Conservation (phyloP, 2,797 vertebrate species). For the Tympanoctomys barrerae region DNA sequence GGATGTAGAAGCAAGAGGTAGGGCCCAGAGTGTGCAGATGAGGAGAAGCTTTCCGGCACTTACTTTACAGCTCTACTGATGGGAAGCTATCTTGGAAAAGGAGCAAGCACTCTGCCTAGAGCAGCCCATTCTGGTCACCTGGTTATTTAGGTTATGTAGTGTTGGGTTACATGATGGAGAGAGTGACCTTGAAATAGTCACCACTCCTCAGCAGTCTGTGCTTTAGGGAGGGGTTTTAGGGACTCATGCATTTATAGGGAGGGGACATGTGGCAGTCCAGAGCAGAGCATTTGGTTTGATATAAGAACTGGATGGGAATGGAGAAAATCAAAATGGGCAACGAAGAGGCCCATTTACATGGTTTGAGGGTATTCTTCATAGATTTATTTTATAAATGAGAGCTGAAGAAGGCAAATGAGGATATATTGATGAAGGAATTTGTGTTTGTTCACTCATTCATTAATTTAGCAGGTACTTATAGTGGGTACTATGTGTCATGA, state of each 20-base stretch:
- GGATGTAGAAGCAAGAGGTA: background rate
- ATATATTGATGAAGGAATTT: background rate
- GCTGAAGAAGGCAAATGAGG: background rate
- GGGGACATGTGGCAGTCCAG: background rate
- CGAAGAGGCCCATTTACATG: background rate
- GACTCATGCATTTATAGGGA: background rate
- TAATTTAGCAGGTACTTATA: background rate
- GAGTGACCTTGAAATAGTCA: background rate
- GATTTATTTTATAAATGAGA: conserved; percentile 1
- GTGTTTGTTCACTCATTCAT: background rate
- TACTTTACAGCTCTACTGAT: background rate
- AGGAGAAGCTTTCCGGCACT: fast-evolving
- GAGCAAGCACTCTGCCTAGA: background rate
- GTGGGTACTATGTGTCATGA: background rate
- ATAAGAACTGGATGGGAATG: background rate
- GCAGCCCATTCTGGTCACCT: background rate
- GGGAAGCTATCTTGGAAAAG: background rate
- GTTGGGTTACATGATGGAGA: conserved; percentile 4
- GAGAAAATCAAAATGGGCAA: background rate
- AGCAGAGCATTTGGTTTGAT: background rate
- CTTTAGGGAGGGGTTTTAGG: background rate
- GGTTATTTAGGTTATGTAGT: background rate
- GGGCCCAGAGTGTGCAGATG: fast-evolving
- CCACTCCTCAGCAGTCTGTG: background rate
- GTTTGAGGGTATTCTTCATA: background rate